Conservation (phyloP, 2,888 invertebrate species). For the Hermaeophaga mercurialis region DNA sequence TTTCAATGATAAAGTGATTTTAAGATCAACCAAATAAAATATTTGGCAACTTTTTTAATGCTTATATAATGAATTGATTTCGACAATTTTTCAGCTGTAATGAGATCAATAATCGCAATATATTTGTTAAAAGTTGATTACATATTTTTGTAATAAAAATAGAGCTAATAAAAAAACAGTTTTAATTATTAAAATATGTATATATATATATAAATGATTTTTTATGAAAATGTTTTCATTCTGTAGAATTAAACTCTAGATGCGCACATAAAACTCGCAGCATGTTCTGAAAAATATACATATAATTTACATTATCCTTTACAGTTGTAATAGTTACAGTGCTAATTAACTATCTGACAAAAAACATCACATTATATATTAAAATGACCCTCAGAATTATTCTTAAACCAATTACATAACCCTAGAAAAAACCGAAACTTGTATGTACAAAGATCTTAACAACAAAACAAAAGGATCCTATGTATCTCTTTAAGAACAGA, state of each 20-base stretch:
- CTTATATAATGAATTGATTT: too few relatives aligned
- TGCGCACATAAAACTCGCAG: conserved; percentile 1
- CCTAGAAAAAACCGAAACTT: background rate
- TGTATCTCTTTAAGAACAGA: conserved; percentile 8
- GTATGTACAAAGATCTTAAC: conserved; percentile 7
- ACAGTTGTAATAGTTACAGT: conserved; percentile 4
- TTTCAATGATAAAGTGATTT: too few relatives aligned
- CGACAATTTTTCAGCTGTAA: too few relatives aligned
- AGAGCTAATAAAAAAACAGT: too few relatives aligned
- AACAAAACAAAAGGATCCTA: background rate
- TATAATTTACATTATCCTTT: conserved; percentile 2
- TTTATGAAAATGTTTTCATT: too few relatives aligned
- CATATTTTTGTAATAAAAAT: too few relatives aligned
- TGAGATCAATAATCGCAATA: too few relatives aligned
- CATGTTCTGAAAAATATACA: conserved; percentile 9
- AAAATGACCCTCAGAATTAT: background rate
- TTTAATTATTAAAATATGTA: too few relatives aligned
- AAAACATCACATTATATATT: conserved; percentile 6
- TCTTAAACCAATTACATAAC: background rate
- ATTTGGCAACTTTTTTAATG: too few relatives aligned
- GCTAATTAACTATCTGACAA: conserved; percentile 3
- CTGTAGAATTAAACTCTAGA: background rate
- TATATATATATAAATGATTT: too few relatives aligned
- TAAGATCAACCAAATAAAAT: too few relatives aligned
- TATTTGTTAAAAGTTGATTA: too few relatives aligned